Evolutionary conservation across 2,113 vertebrate genomes (phyloP).

Genomic region (Sakesphorus luctuosus): DNA sequence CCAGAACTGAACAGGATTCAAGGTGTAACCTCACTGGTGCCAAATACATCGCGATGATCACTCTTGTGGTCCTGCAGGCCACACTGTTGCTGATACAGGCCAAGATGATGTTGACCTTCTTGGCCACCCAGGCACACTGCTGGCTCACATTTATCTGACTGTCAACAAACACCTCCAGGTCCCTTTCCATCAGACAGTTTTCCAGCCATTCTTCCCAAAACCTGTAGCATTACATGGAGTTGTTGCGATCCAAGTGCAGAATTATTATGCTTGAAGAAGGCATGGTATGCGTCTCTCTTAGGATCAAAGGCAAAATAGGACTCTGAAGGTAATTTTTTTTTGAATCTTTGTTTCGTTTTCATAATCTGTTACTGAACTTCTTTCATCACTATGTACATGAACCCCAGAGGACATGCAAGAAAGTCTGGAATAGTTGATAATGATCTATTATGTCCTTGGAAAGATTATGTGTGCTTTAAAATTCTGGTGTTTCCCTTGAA

Average conservation of each 20-base stretch:
- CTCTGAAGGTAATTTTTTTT: neutral
- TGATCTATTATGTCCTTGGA: neutral
- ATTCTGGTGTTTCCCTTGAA: neutral
- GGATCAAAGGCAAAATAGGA: neutral
- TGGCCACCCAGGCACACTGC: neutral
- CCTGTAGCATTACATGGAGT: neutral
- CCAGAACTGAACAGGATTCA: neutral
- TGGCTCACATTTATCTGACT: neutral
- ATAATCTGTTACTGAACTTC: neutral
- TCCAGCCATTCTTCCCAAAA: neutral
- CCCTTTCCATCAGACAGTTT: neutral
- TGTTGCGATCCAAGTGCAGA: neutral
- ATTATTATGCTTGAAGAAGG: neutral
- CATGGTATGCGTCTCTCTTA: neutral
- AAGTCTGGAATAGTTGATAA: neutral
- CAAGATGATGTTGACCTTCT: neutral
- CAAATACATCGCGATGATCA: fast-evolving
- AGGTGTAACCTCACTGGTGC: fast-evolving
- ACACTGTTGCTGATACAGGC: no score
- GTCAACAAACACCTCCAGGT: neutral
- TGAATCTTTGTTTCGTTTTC: neutral
- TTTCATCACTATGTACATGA: neutral
- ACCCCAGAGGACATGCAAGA: neutral
- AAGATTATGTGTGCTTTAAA: neutral
- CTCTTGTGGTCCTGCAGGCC: neutral